A percentile compares a stretch with the other conserved stretches of the same genome.
phyloP scores from a whole-genome alignment of 1,140 invertebrate genomes.

The Scylla paramamosain region DNA sequence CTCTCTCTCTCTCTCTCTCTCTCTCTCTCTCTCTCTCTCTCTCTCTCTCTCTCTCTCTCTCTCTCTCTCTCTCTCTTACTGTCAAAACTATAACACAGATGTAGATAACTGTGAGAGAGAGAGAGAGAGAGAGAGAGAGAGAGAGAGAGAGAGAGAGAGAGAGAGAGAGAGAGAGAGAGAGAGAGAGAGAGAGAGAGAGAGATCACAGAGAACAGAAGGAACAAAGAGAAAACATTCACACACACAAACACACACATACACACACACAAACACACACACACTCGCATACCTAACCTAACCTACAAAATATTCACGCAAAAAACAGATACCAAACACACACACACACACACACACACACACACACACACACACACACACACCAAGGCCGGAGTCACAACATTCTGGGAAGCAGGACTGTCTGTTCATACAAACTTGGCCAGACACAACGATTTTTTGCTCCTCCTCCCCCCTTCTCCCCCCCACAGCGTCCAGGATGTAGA shows the following conservation, averaged over 20 bases:
- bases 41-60: neutral
- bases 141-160: slow-evolving; percentile 45
- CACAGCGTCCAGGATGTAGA: neutral
- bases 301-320: too few relatives aligned
- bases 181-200: neutral
- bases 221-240: neutral
- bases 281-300: too few relatives aligned
- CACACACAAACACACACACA: slow-evolving; percentile 44
- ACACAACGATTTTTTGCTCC: neutral
- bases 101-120: neutral
- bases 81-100: neutral
- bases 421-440: neutral
- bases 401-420: neutral
- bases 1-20: too few relatives aligned
- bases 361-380: slow-evolving; percentile 30
- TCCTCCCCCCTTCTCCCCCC: neutral
- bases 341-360: slow-evolving; percentile 34
- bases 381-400: neutral
- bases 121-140: neutral
- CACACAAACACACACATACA: slow-evolving; percentile 39
- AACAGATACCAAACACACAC: neutral
- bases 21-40: neutral
- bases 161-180: slow-evolving; percentile 39
- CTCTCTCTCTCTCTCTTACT: neutral
- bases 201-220: neutral